phyloP scores from a whole-genome alignment of 2,888 invertebrate species.

The Podotricha telesiphe region DNA sequence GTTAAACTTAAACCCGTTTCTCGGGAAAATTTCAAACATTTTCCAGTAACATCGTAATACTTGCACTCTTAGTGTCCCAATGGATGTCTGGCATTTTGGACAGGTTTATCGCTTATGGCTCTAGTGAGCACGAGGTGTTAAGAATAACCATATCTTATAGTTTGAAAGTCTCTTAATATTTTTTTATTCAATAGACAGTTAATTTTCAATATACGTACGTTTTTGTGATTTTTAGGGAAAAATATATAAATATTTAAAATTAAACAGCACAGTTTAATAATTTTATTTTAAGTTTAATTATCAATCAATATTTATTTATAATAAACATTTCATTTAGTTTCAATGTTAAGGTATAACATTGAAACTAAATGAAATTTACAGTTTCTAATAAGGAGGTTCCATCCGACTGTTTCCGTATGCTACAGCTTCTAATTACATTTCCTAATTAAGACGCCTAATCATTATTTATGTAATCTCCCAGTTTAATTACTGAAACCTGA shows the following conservation, averaged over 20 bases:
- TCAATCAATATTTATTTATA: background rate
- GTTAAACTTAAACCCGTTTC: constrained; percentile 4
- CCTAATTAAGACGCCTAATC: constrained; percentile 32
- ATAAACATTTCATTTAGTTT: background rate
- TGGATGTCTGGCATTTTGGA: constrained; percentile 33
- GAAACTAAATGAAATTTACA: constrained; percentile 37
- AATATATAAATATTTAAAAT: background rate
- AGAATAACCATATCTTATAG: constrained; percentile 34
- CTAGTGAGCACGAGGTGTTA: constrained; percentile 36
- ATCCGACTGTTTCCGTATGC: constrained; percentile 30
- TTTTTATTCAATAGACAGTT: background rate
- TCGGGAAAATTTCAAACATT: constrained; percentile 22
- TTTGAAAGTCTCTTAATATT: constrained; percentile 7
- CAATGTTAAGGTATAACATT: constrained; percentile 21
- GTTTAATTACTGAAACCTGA: constrained; percentile 30
- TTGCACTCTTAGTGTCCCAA: constrained; percentile 33
- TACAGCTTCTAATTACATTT: constrained; percentile 29
- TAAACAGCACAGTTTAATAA: no score
- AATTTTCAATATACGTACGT: background rate
- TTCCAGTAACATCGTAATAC: constrained; percentile 25
- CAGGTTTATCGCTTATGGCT: constrained; percentile 37
- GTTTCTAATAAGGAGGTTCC: constrained; percentile 38
- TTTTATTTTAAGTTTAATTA: background rate
- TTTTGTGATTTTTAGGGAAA: no score
- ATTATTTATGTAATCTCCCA: constrained; percentile 36